Conservation (phyloP, 1,140 invertebrate genomes). For the Drosophila erecta region DNA sequence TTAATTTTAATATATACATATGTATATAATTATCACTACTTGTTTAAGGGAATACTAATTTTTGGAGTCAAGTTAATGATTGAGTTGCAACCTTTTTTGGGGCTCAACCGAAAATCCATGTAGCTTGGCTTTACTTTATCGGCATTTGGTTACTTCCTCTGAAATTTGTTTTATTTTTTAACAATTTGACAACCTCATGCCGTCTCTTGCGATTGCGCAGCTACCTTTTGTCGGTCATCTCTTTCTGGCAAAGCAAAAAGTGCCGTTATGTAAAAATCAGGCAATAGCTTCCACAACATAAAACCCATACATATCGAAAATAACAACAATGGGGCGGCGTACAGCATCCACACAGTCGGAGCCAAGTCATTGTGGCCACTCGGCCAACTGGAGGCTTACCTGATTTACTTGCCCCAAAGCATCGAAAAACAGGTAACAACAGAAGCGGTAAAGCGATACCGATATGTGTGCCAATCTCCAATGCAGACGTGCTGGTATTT, state of each 20-base stretch:
- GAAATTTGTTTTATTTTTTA: background rate
- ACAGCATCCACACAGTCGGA: slow-evolving; percentile 26
- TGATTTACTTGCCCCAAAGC: slow-evolving; percentile 20
- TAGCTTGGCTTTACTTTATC: background rate
- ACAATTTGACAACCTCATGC: slow-evolving; percentile 17
- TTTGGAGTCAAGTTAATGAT: background rate
- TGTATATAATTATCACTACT: background rate
- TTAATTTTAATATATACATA: no score
- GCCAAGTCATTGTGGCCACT: slow-evolving; percentile 31
- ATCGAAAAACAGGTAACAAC: slow-evolving; percentile 26
- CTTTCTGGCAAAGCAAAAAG: slow-evolving; percentile 16
- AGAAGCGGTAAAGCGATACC: slow-evolving; percentile 5
- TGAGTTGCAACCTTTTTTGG: background rate
- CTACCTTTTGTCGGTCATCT: slow-evolving; percentile 21
- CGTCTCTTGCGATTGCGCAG: slow-evolving; percentile 43
- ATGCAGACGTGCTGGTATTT: slow-evolving; percentile 22
- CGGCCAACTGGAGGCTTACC: slow-evolving; percentile 26
- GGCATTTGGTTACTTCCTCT: slow-evolving; percentile 2
- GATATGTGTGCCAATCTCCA: slow-evolving; percentile 43
- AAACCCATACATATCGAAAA: slow-evolving; percentile 12
- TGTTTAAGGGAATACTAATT: background rate
- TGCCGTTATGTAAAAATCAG: slow-evolving; percentile 41
- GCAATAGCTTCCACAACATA: slow-evolving; percentile 10
- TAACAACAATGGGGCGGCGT: slow-evolving; percentile 28
- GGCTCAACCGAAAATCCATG: background rate